A percentile compares a stretch with the other conserved stretches of the same genome.
Evolutionary conservation across 1,140 invertebrate species (phyloP).

Genomic region (Rhopalosiphum maidis): DNA sequence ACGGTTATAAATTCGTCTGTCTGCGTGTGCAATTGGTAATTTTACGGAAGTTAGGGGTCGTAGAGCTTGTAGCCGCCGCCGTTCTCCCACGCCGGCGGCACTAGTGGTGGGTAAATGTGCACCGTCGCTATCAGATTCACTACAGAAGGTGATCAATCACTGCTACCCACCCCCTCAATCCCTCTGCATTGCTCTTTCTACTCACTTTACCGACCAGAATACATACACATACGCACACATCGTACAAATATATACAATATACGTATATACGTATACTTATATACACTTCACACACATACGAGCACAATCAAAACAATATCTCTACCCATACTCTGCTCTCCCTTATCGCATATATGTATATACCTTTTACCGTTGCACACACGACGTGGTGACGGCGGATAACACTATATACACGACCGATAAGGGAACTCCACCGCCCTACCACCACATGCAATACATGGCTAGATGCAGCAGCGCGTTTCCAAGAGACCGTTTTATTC

Average conservation of each 20-base stretch:
- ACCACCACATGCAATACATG: neutral
- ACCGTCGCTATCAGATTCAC: conserved; percentile 46
- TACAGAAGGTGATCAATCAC: conserved; percentile 53
- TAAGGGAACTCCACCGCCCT: neutral
- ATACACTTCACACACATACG: neutral
- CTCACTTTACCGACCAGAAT: neutral
- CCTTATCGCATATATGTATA: neutral
- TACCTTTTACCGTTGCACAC: conserved; percentile 1
- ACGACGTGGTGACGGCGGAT: conserved; percentile 27
- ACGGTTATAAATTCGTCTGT: conserved; percentile 47
- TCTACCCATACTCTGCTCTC: neutral
- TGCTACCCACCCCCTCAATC: conserved; percentile 40
- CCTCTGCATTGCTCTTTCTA: neutral
- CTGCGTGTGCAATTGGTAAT: conserved; percentile 40
- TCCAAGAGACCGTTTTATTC: conserved; percentile 24
- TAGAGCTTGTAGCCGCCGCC: neutral
- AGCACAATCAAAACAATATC: conserved; percentile 44
- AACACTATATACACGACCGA: conserved; percentile 24
- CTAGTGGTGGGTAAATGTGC: conserved; percentile 28
- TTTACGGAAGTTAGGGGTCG: conserved; percentile 48
- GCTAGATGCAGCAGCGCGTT: neutral
- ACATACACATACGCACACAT: neutral
- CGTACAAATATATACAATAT: neutral
- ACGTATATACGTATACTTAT: neutral
- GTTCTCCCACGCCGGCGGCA: neutral